A percentile compares a stretch with the other conserved stretches of the same genome.
Evolutionary conservation across 2,797 vertebrate genomes (phyloP).

Genomic region (Phrynocephalus vlangalii): DNA sequence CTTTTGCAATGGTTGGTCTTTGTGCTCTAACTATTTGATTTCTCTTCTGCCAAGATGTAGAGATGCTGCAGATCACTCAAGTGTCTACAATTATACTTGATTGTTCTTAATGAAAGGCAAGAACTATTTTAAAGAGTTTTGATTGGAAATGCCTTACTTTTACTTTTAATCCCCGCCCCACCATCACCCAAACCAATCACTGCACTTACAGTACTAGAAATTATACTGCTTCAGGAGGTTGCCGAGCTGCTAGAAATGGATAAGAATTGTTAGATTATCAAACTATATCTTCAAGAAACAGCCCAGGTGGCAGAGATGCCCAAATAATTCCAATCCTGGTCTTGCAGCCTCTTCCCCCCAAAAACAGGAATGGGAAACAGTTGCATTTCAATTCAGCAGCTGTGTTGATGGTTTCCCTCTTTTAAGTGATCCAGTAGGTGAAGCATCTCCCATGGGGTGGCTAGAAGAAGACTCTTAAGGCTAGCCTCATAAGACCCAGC

Average conservation of each 20-base stretch:
- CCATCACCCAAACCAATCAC: neutral
- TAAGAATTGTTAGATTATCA: neutral
- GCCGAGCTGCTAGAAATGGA: neutral
- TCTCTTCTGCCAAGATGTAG: constrained; percentile 38
- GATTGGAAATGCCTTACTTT: neutral
- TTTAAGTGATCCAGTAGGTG: too few relatives aligned
- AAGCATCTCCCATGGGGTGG: too few relatives aligned
- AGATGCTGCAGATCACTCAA: constrained; percentile 35
- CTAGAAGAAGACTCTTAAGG: neutral
- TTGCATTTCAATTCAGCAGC: neutral
- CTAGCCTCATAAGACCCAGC: neutral
- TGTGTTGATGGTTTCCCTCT: neutral
- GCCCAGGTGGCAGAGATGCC: neutral
- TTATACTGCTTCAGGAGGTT: neutral
- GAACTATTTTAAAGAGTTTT: neutral
- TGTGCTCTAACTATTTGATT: constrained; percentile 17
- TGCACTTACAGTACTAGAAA: neutral
- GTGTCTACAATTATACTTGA: constrained; percentile 23
- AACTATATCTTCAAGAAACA: neutral
- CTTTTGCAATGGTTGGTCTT: neutral
- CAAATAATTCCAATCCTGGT: neutral
- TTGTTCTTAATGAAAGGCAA: constrained; percentile 30
- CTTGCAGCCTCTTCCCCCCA: neutral
- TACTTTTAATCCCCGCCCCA: neutral
- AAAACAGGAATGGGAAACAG: neutral